Evolutionary conservation across 2,888 invertebrate genomes (phyloP).

Genomic region (Torymus aiolomorphi): DNA sequence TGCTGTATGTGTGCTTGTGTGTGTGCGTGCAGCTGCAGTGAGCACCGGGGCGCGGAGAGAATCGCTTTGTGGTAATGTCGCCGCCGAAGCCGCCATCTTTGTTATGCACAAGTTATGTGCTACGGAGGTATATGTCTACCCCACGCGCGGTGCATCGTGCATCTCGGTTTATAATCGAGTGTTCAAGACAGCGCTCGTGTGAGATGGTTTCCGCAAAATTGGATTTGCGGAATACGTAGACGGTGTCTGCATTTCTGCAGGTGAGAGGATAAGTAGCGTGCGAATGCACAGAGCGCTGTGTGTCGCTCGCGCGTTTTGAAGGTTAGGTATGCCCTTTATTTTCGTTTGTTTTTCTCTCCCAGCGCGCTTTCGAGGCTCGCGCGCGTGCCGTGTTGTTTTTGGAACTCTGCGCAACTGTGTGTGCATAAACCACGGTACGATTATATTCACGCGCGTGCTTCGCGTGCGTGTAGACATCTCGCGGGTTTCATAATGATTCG

Average conservation of each 20-base stretch:
- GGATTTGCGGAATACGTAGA: too few relatives aligned
- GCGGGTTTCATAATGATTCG: constrained; percentile 40
- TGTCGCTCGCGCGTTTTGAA: not conserved
- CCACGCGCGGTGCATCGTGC: too few relatives aligned
- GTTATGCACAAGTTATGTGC: constrained; percentile 13
- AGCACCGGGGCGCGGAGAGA: not conserved
- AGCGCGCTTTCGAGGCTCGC: not conserved
- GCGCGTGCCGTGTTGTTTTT: not conserved
- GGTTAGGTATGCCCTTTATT: constrained; percentile 39
- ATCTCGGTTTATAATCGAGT: too few relatives aligned
- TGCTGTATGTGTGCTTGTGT: not conserved
- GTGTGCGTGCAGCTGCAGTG: constrained; percentile 9
- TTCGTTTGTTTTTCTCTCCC: constrained; percentile 33
- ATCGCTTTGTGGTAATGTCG: too few relatives aligned
- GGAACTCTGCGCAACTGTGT: too few relatives aligned
- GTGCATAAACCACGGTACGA: too few relatives aligned
- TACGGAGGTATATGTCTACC: not conserved
- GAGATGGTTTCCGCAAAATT: too few relatives aligned
- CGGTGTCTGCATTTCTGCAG: too few relatives aligned
- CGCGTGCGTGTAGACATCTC: not conserved
- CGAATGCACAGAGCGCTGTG: too few relatives aligned
- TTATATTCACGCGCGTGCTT: not conserved
- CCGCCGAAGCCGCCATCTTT: constrained; percentile 48
- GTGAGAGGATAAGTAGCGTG: too few relatives aligned
- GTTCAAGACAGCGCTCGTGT: too few relatives aligned